Percentiles rank a stretch among this genome's conserved stretches.
Conservation (phyloP, 2,888 invertebrate species). For the Tromatobia lineatoria region DNA sequence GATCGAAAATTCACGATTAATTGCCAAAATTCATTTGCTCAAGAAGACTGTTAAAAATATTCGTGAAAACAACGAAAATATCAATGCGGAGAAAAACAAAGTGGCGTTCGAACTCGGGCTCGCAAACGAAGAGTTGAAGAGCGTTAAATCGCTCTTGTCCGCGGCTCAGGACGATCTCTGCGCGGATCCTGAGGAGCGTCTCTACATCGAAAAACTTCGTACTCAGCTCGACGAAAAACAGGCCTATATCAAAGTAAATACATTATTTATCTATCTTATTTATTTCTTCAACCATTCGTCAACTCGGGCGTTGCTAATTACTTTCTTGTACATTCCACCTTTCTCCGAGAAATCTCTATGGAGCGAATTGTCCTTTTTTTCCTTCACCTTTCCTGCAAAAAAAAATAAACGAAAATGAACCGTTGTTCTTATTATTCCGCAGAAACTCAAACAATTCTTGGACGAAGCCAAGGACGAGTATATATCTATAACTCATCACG, state of each 20-base stretch:
- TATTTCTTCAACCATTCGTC: too few species aligned
- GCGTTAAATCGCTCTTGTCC: slow-evolving; percentile 73
- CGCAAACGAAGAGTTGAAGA: slow-evolving; percentile 76
- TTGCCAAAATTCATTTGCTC: slow-evolving; percentile 73
- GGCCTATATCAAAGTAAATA: slow-evolving; percentile 77
- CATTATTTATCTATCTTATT: background rate
- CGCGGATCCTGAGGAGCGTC: slow-evolving; percentile 65
- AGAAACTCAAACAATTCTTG: slow-evolving; percentile 79
- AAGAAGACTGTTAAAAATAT: slow-evolving; percentile 74
- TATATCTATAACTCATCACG: slow-evolving; percentile 74
- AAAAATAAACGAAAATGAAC: too few species aligned
- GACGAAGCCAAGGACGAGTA: slow-evolving; percentile 83
- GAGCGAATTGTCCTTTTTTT: too few species aligned
- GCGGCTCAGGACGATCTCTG: slow-evolving; percentile 73
- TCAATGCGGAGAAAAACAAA: slow-evolving; percentile 76
- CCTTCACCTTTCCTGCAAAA: too few species aligned
- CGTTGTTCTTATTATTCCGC: too few species aligned
- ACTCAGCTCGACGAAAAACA: slow-evolving; percentile 74
- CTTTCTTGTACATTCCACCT: too few species aligned
- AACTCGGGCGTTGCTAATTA: too few species aligned
- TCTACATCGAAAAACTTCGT: slow-evolving; percentile 76
- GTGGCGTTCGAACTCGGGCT: slow-evolving; percentile 75
- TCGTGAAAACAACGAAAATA: slow-evolving; percentile 73
- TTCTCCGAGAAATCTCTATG: too few species aligned
- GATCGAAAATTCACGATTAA: slow-evolving; percentile 75